Base-by-base conservation (phyloP, 1,140 invertebrate genomes). In the Hylaeus volcanicus region DNA sequence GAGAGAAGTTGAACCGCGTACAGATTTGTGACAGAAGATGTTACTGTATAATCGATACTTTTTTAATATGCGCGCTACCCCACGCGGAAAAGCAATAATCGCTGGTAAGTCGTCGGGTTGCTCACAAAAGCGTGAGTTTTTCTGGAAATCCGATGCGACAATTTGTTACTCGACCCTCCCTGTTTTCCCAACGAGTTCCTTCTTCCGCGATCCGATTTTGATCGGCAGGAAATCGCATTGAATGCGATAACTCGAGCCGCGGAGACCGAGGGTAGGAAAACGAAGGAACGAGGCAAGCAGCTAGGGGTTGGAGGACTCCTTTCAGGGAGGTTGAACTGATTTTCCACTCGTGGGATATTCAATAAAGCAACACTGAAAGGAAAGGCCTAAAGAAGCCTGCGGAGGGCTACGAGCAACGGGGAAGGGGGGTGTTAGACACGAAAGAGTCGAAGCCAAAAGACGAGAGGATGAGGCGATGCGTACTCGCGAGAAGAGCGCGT, bases 281-380 rank as follows among this genome's bases (percentile, higher is more conserved):
- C 53, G 74, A 74, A 77, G 82, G 84, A 74, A 68, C 60, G 82
- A 81, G 84, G 68, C 68, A 43, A 65, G 69, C 12, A 39, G 51
- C n/a, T 43, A 72, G 84, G 69, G 77, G 79, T 77, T 79, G 81
- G 66, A 68, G 58, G 85, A 81, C 82, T 86, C 89, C 89, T 91
- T 92, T 92, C 89, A 89, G 73, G 80, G 81, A 85, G 83, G 88
- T 89, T 91, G 82, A 90, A 93, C 92, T 91, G 92, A 93, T 93
- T 92, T 93, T 93, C 92, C 91, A 93, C 91, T 93, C 89, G 91
- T 91, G 92, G 90, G 89, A 91, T 92, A 93, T 92, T 93, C 92
- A 92, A 93, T 93, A 93, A 93, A 86, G 88, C 89, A 91, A 89
- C 86, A 88, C 58, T 90, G 88, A 93, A 93, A 92, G 90, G 90